A percentile compares a stretch with the other conserved stretches of the same genome.
phyloP scores from a whole-genome alignment of 2,797 vertebrate genomes.

The Rhinichthys osculus region DNA sequence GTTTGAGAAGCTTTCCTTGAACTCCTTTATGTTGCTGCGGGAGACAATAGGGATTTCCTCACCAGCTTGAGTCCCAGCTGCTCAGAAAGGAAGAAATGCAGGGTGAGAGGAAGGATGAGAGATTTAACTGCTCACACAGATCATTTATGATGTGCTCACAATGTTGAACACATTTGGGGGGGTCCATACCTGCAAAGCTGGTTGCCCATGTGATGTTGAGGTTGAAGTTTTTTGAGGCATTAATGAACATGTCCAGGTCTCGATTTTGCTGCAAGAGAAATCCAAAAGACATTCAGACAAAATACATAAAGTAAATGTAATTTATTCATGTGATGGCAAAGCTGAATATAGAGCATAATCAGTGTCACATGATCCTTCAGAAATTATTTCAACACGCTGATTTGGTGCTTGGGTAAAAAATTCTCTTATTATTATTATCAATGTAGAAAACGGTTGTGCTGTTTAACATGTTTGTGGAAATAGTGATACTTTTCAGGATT shows the following conservation, averaged over 20 bases:
- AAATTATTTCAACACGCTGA: neutral
- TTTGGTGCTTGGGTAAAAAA: neutral
- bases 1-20: constrained; percentile 98
- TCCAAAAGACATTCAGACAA: neutral
- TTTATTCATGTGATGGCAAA: neutral
- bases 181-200: constrained; percentile 89
- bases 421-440: neutral
- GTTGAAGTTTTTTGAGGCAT: constrained; percentile 99
- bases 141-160: neutral
- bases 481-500: neutral
- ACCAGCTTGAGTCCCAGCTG: constrained; percentile 94
- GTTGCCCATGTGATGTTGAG: constrained; percentile 98
- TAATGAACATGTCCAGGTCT: constrained; percentile 98
- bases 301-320: neutral
- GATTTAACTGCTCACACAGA: neutral
- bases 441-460: neutral
- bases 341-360: neutral
- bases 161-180: neutral
- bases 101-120: neutral
- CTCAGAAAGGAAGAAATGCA: constrained; percentile 10
- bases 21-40: constrained; percentile 94
- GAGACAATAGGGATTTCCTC: constrained; percentile 95
- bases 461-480: neutral
- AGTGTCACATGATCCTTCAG: neutral
- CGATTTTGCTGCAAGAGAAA: constrained; percentile 86